A percentile compares a stretch with the other conserved stretches of the same genome.
Conservation (phyloP, 2,888 invertebrate genomes). For the Acleris cristana region DNA sequence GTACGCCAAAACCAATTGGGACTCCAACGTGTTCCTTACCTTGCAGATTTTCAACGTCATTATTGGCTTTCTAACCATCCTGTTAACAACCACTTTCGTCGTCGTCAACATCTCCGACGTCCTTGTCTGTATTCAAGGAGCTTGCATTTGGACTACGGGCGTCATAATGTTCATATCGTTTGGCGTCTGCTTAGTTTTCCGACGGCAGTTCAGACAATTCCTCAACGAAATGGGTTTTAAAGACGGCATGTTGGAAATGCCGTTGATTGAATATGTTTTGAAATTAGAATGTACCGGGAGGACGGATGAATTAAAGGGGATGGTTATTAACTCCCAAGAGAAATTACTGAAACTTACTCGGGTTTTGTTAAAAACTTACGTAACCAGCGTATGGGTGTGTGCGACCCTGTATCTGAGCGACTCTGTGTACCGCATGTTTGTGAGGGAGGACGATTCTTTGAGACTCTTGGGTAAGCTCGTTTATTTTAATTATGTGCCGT, state of each 20-base stretch:
- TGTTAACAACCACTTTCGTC: constrained; percentile 68
- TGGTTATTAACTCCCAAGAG: constrained; percentile 59
- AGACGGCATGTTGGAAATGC: constrained; percentile 64
- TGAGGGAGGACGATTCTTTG: constrained; percentile 56
- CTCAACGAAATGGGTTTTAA: constrained; percentile 64
- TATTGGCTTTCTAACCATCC: constrained; percentile 59
- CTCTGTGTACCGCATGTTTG: constrained; percentile 64
- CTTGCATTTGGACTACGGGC: constrained; percentile 74
- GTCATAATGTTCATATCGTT: constrained; percentile 70
- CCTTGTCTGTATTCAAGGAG: constrained; percentile 65
- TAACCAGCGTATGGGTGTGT: constrained; percentile 57
- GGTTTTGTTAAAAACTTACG: constrained; percentile 60
- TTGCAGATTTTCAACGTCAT: constrained; percentile 64
- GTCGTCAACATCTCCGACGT: constrained; percentile 53
- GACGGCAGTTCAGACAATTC: constrained; percentile 59
- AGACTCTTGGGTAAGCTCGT: constrained; percentile 64
- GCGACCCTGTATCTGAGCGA: constrained; percentile 65
- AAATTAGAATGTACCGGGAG: constrained; percentile 45
- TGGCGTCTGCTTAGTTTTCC: constrained; percentile 62
- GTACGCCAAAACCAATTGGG: constrained; percentile 60
- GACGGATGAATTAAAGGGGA: constrained; percentile 55
- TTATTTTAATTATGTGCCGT: constrained; percentile 18
- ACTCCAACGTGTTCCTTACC: constrained; percentile 57
- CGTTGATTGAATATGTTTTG: constrained; percentile 56
- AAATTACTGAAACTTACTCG: constrained; percentile 59